Conservation (phyloP, 1,140 invertebrate species). For the Drosophila elegans region DNA sequence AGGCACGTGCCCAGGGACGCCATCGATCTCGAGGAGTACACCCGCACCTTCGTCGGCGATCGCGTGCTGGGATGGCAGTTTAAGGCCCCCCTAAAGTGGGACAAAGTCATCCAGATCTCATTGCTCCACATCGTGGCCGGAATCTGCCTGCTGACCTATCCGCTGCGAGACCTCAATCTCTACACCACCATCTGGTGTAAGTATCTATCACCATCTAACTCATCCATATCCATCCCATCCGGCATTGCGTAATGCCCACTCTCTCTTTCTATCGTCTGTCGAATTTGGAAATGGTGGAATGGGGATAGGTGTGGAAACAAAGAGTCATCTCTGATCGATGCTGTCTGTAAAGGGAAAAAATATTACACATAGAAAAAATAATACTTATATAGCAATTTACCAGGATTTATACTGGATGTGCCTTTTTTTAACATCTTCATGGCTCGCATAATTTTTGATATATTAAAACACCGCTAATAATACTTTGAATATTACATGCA, state of each 20-base stretch:
- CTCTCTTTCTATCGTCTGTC: slow-evolving; percentile 41
- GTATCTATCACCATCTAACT: slow-evolving; percentile 37
- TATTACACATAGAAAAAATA: slow-evolving; percentile 12
- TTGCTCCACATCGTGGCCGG: slow-evolving; percentile 70
- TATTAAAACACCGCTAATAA: too few species aligned
- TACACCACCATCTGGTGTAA: slow-evolving; percentile 76
- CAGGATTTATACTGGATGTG: too few species aligned
- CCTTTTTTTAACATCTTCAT: too few species aligned
- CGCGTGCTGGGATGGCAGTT: slow-evolving; percentile 70
- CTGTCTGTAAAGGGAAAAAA: slow-evolving; percentile 21
- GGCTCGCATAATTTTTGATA: too few species aligned
- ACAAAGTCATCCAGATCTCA: slow-evolving; percentile 83
- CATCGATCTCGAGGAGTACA: slow-evolving; percentile 74
- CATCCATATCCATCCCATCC: slow-evolving; percentile 30
- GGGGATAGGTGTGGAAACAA: slow-evolving; percentile 47
- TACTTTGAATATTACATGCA: too few species aligned
- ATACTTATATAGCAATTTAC: neutral
- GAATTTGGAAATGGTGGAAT: slow-evolving; percentile 31
- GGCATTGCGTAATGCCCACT: slow-evolving; percentile 47
- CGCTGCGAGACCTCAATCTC: slow-evolving; percentile 41
- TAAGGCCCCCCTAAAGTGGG: slow-evolving; percentile 84
- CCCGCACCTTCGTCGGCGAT: slow-evolving; percentile 68
- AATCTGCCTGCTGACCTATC: slow-evolving; percentile 58
- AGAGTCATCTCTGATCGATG: slow-evolving; percentile 48
- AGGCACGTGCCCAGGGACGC: slow-evolving; percentile 65